phyloP scores from a whole-genome alignment of 2,113 vertebrate species.

The Syngnathus typhle region DNA sequence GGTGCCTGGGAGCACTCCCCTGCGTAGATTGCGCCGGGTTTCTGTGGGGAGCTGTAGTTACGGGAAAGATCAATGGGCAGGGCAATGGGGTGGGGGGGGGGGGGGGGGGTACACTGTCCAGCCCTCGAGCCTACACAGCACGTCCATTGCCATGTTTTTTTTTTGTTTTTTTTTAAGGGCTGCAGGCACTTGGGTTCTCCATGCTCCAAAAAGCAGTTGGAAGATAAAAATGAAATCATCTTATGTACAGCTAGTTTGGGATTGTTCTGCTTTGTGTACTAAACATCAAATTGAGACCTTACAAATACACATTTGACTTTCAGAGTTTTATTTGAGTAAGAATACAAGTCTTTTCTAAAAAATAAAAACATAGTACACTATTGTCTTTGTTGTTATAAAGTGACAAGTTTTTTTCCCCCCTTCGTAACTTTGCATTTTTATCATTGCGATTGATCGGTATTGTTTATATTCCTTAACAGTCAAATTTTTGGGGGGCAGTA shows the following conservation, averaged over 20 bases:
- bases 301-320: too few relatives aligned
- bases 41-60: conserved; percentile 94
- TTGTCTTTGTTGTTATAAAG: too few relatives aligned
- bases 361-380: too few relatives aligned
- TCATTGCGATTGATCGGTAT: too few relatives aligned
- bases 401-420: too few relatives aligned
- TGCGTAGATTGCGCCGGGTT: conserved; percentile 93
- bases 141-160: conserved; percentile 51
- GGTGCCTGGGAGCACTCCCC: conserved; percentile 94
- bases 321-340: too few relatives aligned
- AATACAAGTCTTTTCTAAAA: too few relatives aligned
- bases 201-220: conserved; percentile 58
- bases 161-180: conserved; percentile 60
- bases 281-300: background rate
- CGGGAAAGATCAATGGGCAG: conserved; percentile 99
- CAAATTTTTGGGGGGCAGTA: too few relatives aligned
- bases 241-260: background rate
- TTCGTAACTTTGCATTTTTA: too few relatives aligned
- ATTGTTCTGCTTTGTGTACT: conserved; percentile 8
- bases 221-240: conserved; percentile 29
- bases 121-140: conserved; percentile 76
- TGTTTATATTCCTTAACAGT: too few relatives aligned
- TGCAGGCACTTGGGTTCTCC: conserved; percentile 59
- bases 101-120: conserved; percentile 86
- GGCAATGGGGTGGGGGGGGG: conserved; percentile 78